A percentile compares a stretch with the other conserved stretches of the same genome.
phyloP scores from a whole-genome alignment of 2,888 invertebrate species.

The Hedya salicella region DNA sequence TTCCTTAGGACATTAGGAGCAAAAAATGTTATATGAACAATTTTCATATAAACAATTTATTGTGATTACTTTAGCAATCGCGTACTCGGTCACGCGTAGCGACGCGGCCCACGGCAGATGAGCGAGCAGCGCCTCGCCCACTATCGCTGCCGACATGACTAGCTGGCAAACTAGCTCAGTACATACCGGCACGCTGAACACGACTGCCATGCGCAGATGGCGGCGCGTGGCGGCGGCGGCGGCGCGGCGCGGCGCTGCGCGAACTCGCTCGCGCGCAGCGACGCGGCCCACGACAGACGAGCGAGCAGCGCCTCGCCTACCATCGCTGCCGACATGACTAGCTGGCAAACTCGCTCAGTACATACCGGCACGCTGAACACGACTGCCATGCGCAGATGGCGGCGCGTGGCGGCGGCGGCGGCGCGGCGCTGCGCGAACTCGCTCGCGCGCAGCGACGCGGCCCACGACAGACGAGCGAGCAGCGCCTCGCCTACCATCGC shows the following conservation, averaged over 20 bases:
- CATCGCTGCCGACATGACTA: conserved; percentile 94
- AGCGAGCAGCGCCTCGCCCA: conserved; percentile 96
- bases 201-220: conserved; percentile 91
- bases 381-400: too few species aligned
- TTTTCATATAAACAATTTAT: too few species aligned
- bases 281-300: conserved; percentile 97
- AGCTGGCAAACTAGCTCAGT: background rate
- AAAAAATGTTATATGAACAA: too few species aligned
- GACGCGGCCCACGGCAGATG: conserved; percentile 97
- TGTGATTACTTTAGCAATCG: too few species aligned
- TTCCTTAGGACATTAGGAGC: too few species aligned
- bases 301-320: conserved; percentile 97
- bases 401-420: too few species aligned
- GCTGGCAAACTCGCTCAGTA: too few species aligned
- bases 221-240: conserved; percentile 89
- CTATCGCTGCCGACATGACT: conserved; percentile 88
- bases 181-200: conserved; percentile 93
- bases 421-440: too few species aligned
- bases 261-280: conserved; percentile 92
- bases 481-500: conserved; percentile 96
- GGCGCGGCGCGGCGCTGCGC: conserved; percentile 90
- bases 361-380: too few species aligned
- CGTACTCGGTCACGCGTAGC: conserved; percentile 91
- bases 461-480: conserved; percentile 96
- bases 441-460: conserved; percentile 94